Evolutionary conservation across 2,797 vertebrate genomes (phyloP).

Genomic region (Urocyon cinereoargenteus): DNA sequence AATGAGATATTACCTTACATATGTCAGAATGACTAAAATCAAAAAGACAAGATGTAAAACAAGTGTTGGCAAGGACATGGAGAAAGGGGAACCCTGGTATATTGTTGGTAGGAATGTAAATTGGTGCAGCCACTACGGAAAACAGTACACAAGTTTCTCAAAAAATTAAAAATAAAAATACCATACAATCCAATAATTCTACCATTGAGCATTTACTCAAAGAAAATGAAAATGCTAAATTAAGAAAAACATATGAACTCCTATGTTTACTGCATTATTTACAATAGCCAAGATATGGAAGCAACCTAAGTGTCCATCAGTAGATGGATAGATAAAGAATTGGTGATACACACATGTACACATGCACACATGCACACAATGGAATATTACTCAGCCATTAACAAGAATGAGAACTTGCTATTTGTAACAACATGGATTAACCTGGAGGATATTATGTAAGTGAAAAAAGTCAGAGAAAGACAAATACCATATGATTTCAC

Average conservation of each 20-base stretch:
- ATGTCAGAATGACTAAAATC: neutral
- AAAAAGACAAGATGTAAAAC: neutral
- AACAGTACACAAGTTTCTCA: neutral
- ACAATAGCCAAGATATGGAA: neutral
- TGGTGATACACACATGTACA: no score
- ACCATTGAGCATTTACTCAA: neutral
- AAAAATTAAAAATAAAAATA: neutral
- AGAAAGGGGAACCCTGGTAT: neutral
- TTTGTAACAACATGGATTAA: neutral
- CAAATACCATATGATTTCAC: neutral
- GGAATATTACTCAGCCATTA: neutral
- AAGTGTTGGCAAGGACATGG: neutral
- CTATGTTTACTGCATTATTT: neutral
- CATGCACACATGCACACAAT: neutral
- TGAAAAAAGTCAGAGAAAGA: neutral
- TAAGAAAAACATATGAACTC: neutral
- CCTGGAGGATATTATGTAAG: neutral
- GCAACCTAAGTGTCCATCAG: neutral
- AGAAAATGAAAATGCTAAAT: neutral
- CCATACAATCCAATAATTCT: neutral
- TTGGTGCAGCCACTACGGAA: neutral
- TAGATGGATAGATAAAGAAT: neutral
- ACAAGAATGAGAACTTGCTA: neutral
- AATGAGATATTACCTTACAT: neutral
- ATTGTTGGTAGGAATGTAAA: neutral